Conservation (phyloP, 2,797 vertebrate species). For the Cheirogaleus major region DNA sequence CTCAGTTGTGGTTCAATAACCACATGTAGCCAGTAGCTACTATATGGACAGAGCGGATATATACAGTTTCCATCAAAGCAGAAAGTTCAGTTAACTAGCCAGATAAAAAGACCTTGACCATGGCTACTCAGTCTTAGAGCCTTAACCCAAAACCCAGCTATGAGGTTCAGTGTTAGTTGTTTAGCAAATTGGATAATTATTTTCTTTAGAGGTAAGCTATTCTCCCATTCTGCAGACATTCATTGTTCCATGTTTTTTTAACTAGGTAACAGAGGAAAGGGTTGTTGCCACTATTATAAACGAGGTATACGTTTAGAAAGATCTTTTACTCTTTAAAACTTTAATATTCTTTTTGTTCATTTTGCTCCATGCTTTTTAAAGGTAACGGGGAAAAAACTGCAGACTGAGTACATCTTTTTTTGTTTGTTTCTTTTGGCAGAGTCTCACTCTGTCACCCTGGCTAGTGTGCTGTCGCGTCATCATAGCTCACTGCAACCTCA, state of each 20-base stretch:
- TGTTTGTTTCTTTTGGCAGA: too few species aligned
- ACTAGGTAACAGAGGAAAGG: background rate
- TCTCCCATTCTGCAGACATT: background rate
- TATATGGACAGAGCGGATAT: fast-evolving
- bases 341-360: background rate
- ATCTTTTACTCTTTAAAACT: background rate
- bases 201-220: background rate
- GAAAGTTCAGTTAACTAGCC: background rate
- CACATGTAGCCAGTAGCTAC: background rate
- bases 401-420: too few species aligned
- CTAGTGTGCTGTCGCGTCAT: too few species aligned
- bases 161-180: background rate
- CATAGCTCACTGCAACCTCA: too few species aligned
- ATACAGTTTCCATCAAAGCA: background rate
- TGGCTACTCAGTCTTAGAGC: fast-evolving
- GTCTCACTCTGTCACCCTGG: too few species aligned
- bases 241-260: background rate
- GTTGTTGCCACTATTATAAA: background rate
- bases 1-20: background rate
- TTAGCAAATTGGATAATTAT: fast-evolving
- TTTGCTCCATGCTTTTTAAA: background rate
- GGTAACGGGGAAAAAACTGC: background rate
- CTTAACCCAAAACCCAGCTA: background rate
- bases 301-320: background rate
- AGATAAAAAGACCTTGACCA: fast-evolving